Conservation (phyloP, 2,113 vertebrate species). For the Urocynchramus pylzowi region DNA sequence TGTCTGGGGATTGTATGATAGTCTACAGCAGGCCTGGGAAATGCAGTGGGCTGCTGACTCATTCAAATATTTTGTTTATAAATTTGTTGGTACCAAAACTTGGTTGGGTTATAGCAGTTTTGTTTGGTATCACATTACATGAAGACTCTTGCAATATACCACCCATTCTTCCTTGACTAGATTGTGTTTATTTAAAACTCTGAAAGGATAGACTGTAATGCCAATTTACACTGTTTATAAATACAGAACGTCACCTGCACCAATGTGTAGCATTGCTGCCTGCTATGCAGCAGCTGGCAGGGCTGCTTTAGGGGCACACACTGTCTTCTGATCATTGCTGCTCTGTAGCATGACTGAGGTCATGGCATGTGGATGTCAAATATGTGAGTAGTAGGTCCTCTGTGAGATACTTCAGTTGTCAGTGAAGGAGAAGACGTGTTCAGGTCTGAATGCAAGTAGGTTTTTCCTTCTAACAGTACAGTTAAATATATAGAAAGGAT, state of each 20-base stretch:
- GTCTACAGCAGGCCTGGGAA: conserved; percentile 39
- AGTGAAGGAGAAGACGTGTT: neutral
- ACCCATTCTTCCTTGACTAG: neutral
- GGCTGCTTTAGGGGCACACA: neutral
- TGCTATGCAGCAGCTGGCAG: neutral
- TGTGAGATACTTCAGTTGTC: neutral
- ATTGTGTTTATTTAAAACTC: neutral
- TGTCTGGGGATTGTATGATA: neutral
- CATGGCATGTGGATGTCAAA: neutral
- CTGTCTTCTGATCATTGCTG: neutral
- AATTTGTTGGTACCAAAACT: neutral
- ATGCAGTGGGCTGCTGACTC: conserved; percentile 24
- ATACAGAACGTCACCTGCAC: neutral
- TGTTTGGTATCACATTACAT: neutral
- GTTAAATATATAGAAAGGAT: neutral
- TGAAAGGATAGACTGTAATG: neutral
- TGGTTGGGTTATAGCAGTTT: neutral
- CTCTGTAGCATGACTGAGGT: neutral
- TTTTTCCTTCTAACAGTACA: neutral
- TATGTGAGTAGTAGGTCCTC: neutral
- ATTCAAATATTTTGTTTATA: conserved; percentile 16
- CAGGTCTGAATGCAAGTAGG: neutral
- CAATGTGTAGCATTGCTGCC: neutral
- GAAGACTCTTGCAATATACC: neutral
- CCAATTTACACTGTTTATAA: neutral